These are phyloP conservation scores for Nesogale talazaci DNA, from an alignment of 2,113 vertebrate genomes.

Conservation along the genomic window DNA sequence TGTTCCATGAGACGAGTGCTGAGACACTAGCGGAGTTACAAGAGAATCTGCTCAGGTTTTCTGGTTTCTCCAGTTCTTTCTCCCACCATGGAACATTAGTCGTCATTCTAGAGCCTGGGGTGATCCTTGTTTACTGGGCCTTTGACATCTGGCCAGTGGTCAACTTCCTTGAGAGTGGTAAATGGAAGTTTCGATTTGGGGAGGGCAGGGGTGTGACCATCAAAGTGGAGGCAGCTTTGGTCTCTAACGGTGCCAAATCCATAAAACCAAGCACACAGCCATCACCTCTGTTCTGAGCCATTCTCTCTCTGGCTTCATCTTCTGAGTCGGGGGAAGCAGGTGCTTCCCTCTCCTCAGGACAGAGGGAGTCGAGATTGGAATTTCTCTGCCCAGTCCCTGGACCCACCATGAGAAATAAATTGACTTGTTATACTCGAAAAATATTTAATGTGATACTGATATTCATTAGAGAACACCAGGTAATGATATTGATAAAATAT, in stretches of 20 bases:
- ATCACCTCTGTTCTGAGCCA: not conserved
- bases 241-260: not conserved
- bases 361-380: not conserved
- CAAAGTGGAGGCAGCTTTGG: not conserved
- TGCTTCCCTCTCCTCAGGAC: too few relatives aligned
- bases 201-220: not conserved
- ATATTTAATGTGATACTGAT: not conserved
- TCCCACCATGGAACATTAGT: not conserved
- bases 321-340: not conserved
- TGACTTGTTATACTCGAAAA: not conserved
- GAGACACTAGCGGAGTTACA: not conserved
- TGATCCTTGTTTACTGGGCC: not conserved
- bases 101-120: not conserved
- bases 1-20: not conserved
- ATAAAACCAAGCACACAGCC: not conserved
- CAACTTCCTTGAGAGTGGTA: not conserved
- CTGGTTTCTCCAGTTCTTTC: not conserved
- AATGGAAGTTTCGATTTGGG: not conserved
- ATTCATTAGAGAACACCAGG: not conserved
- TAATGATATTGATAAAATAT: too few relatives aligned
- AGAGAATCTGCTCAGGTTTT: not conserved
- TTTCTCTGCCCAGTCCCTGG: too few relatives aligned
- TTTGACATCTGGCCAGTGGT: not conserved
- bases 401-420: not conserved
- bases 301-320: not conserved